Conservation (phyloP, 2,797 vertebrate genomes). For the Bryconaethiops microstoma region DNA sequence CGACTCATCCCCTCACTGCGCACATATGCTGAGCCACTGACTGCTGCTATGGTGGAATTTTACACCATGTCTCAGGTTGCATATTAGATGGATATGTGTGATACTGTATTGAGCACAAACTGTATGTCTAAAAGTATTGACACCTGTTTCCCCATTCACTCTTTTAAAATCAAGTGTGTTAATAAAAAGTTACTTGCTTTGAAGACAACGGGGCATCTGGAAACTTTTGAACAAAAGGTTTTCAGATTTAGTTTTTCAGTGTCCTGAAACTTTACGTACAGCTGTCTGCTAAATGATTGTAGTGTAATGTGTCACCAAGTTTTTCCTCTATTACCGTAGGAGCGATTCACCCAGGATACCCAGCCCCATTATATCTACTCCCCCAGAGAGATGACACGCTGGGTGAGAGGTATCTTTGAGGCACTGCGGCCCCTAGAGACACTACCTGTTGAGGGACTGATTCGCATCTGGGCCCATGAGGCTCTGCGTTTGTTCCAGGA, state of each 20-base stretch:
- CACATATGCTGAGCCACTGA: slow-evolving; percentile 95
- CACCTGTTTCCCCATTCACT: background rate
- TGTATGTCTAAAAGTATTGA: background rate
- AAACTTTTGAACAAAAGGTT: background rate
- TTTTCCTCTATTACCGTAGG: slow-evolving; percentile 73
- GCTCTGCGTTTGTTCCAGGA: slow-evolving; percentile 98
- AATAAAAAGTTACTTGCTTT: background rate
- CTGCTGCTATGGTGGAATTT: slow-evolving; percentile 99
- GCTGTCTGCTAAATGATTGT: too few species aligned
- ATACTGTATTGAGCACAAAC: background rate
- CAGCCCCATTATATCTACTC: slow-evolving; percentile 99
- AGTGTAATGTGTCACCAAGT: too few species aligned
- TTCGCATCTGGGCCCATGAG: slow-evolving; percentile 98
- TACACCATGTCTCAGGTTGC: slow-evolving; percentile 99
- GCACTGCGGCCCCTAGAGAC: slow-evolving; percentile 94
- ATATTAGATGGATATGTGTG: background rate
- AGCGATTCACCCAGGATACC: slow-evolving; percentile 97
- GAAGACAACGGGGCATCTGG: background rate
- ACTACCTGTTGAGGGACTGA: slow-evolving; percentile 94
- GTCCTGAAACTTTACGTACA: too few species aligned
- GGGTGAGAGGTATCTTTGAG: slow-evolving; percentile 98
- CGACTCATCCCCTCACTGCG: slow-evolving; percentile 94
- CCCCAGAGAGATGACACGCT: slow-evolving; percentile 98
- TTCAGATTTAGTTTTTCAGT: too few species aligned
- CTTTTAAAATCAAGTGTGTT: background rate